Evolutionary conservation across 2,888 invertebrate species (phyloP).

Genomic region (Meliscaeva auricollis): DNA sequence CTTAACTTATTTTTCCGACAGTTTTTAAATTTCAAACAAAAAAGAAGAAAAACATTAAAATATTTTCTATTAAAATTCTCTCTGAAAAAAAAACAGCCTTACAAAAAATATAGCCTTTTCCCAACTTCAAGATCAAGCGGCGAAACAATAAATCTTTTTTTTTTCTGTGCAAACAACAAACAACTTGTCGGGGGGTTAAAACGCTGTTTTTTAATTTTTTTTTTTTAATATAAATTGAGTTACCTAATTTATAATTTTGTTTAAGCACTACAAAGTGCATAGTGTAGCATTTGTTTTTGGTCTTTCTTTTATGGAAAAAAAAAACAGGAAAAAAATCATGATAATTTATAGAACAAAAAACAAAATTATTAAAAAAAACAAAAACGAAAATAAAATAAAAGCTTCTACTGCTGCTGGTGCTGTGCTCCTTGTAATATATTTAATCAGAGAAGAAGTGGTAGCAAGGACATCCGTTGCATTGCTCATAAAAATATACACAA

Average conservation of each 20-base stretch:
- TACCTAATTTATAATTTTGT: constrained; percentile 71
- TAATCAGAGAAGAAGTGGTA: constrained; percentile 57
- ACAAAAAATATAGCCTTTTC: constrained; percentile 1
- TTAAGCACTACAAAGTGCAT: constrained; percentile 29
- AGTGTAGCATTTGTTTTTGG: constrained; percentile 47
- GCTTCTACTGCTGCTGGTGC: constrained; percentile 33
- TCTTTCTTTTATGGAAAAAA: constrained; percentile 21
- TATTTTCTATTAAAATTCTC: neutral
- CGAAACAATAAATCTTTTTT: constrained; percentile 64
- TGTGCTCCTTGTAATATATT: constrained; percentile 72
- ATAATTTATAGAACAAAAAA: constrained; percentile 57
- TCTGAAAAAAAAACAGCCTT: constrained; percentile 7
- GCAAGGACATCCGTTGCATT: constrained; percentile 70
- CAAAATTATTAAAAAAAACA: constrained; percentile 13
- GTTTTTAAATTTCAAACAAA: neutral
- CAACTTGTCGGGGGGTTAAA: neutral
- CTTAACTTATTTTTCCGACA: neutral
- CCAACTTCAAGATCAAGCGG: constrained; percentile 64
- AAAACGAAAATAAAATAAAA: neutral
- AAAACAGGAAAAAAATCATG: constrained; percentile 34
- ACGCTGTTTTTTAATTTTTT: neutral
- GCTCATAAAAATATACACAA: constrained; percentile 54
- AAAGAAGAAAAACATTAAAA: neutral
- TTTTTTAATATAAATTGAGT: constrained; percentile 45
- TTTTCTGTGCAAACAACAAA: constrained; percentile 15